Conservation (phyloP, 2,113 vertebrate species). For the Erythrocebus patas region DNA sequence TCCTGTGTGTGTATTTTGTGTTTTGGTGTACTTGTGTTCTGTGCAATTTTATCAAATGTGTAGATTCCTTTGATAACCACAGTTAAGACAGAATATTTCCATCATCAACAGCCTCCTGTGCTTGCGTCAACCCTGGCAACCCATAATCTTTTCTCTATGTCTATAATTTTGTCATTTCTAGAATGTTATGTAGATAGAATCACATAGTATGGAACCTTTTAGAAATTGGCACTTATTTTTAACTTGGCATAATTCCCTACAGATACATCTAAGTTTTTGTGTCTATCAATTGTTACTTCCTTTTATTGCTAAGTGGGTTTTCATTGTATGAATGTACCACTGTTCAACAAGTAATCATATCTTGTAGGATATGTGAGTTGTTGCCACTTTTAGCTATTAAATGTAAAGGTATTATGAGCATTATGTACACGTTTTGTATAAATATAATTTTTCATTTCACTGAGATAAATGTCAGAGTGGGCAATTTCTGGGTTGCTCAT, state of each 20-base stretch:
- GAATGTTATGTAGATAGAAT: not conserved
- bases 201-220: not conserved
- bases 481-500: not conserved
- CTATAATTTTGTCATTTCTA: not conserved
- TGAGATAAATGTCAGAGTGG: no score
- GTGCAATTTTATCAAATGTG: not conserved
- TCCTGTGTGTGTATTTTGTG: not conserved
- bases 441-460: not conserved
- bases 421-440: not conserved
- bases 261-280: not conserved
- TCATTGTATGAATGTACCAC: not conserved
- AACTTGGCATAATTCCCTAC: not conserved
- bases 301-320: not conserved
- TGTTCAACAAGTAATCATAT: not conserved
- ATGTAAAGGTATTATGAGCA: no score
- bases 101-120: rapidly evolving
- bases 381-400: no score
- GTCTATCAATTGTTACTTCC: not conserved
- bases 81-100: no score
- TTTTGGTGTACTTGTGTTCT: not conserved
- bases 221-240: not conserved
- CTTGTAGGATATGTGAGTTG: not conserved
- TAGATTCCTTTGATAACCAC: not conserved
- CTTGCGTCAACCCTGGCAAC: rapidly evolving
- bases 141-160: no score